Evolutionary conservation across 2,888 invertebrate genomes (phyloP).

Genomic region (Tetragonula carbonaria): DNA sequence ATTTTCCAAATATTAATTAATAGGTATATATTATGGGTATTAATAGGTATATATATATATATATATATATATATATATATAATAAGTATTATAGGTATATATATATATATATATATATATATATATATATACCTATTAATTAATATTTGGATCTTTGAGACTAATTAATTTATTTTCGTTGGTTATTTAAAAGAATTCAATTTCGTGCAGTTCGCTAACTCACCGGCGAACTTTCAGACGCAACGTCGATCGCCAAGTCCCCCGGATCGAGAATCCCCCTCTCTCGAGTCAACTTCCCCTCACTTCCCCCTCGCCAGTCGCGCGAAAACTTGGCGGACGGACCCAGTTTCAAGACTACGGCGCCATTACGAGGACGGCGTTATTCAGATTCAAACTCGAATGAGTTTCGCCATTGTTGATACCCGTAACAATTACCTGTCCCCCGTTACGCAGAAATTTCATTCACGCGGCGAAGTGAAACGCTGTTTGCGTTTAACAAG

Average conservation of each 20-base stretch:
- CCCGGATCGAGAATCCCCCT: background rate
- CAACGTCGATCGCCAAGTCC: background rate
- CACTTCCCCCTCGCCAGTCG: too few relatives aligned
- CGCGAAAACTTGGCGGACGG: background rate
- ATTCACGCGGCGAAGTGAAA: background rate
- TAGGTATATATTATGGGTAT: too few relatives aligned
- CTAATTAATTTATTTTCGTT: too few relatives aligned
- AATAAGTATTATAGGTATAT: too few relatives aligned
- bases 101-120: too few relatives aligned
- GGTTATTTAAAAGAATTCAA: too few relatives aligned
- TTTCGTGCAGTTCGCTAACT: background rate
- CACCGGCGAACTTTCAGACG: background rate
- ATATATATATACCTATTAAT: too few relatives aligned
- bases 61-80: too few relatives aligned
- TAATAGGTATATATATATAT: too few relatives aligned
- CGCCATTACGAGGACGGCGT: background rate
- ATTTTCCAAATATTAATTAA: too few relatives aligned
- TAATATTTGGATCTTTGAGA: too few relatives aligned
- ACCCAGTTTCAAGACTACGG: background rate
- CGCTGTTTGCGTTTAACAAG: background rate
- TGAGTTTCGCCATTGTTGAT: background rate
- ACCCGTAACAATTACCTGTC: background rate
- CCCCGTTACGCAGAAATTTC: background rate
- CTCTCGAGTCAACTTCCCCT: background rate
- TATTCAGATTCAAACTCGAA: constrained; percentile 4